Conservation (phyloP, 92 coral and sea anemone species). For the Palythoa heliodiscus region DNA sequence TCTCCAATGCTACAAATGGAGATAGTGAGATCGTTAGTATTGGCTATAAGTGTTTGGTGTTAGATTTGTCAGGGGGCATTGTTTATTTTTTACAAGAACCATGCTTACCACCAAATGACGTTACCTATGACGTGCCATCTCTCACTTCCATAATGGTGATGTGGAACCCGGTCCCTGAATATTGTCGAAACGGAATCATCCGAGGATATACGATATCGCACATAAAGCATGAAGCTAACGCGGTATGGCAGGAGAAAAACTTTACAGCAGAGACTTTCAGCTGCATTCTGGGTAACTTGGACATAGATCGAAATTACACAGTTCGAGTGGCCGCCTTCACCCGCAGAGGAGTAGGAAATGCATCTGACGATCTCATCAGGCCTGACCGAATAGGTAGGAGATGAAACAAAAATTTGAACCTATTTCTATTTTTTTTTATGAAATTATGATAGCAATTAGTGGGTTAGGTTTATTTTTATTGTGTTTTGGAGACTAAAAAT, state of each 20-base stretch:
- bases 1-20: no score
- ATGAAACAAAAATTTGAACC: no score
- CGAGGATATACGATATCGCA: conserved; percentile 72
- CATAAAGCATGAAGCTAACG: conserved; percentile 28
- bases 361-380: conserved; percentile 57
- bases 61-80: no score
- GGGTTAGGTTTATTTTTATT: no score
- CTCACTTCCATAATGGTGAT: conserved; percentile 33
- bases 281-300: conserved; percentile 57
- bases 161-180: conserved; percentile 61
- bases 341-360: conserved; percentile 72
- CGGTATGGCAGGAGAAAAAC: conserved; percentile 42
- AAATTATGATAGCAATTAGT: neutral
- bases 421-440: neutral
- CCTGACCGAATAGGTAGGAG: conserved; percentile 67
- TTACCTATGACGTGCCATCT: conserved; percentile 65
- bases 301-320: conserved; percentile 63
- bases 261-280: conserved; percentile 43
- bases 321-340: conserved; percentile 74
- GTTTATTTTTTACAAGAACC: conserved; percentile 47
- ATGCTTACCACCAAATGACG: conserved; percentile 68
- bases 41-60: no score
- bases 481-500: no score
- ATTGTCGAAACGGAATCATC: conserved; percentile 76
- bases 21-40: no score